phyloP scores from a whole-genome alignment of 2,888 invertebrate genomes.

The Chrysodeixis includens region DNA sequence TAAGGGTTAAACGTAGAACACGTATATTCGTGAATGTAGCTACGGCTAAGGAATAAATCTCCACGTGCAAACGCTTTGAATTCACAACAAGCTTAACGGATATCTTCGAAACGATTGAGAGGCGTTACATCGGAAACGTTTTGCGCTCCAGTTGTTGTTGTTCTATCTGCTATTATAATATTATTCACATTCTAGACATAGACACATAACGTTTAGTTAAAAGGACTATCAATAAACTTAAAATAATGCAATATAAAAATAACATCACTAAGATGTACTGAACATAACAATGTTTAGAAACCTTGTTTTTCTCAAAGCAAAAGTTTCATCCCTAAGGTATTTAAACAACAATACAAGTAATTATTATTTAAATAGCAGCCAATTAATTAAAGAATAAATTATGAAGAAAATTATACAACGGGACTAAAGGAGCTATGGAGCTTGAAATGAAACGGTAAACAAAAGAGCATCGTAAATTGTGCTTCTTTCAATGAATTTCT shows the following conservation, averaged over 20 bases:
- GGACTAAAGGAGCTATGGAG: neutral
- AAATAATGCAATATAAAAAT: neutral
- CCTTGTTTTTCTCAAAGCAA: neutral
- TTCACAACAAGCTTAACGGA: slow-evolving; percentile 4
- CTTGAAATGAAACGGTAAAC: neutral
- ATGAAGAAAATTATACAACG: neutral
- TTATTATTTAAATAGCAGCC: neutral
- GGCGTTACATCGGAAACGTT: neutral
- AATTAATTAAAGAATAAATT: slow-evolving; percentile 1
- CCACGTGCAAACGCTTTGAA: slow-evolving; percentile 1
- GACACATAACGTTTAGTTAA: neutral
- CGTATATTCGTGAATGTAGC: neutral
- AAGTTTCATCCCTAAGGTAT: neutral
- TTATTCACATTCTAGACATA: neutral
- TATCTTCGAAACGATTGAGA: slow-evolving; percentile 1
- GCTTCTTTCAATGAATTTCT: neutral
- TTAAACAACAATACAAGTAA: neutral
- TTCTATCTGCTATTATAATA: slow-evolving; percentile 4
- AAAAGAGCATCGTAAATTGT: neutral
- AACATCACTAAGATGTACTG: neutral
- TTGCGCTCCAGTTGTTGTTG: neutral
- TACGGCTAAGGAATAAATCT: neutral
- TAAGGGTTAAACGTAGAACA: neutral
- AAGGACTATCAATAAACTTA: neutral
- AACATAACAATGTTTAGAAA: neutral